Percentiles rank a stretch among this genome's conserved stretches.
phyloP scores from a whole-genome alignment of 2,888 invertebrate genomes.

The Drosophila quinaria region DNA sequence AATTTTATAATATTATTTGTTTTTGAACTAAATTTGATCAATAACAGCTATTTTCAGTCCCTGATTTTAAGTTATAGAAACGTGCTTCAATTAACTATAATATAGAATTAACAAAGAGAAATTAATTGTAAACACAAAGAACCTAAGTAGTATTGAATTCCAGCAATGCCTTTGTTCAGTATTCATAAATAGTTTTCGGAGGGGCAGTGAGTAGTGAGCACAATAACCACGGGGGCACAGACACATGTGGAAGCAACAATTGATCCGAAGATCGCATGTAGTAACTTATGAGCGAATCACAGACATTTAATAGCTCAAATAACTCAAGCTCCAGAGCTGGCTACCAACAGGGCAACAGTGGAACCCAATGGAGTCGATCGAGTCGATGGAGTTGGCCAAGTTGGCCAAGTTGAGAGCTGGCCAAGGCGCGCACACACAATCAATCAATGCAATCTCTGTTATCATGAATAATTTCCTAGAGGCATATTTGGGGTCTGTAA shows the following conservation, averaged over 20 bases:
- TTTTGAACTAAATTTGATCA: too few species aligned
- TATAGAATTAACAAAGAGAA: too few species aligned
- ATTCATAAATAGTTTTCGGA: not conserved
- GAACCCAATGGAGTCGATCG: conserved; percentile 1
- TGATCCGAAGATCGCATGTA: conserved; percentile 56
- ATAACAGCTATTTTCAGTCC: too few species aligned
- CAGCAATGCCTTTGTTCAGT: not conserved
- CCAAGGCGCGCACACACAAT: conserved; percentile 54
- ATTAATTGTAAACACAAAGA: not conserved
- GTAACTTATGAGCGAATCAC: conserved; percentile 77
- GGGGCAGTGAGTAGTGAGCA: not conserved
- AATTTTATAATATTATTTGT: too few species aligned
- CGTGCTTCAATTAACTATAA: too few species aligned
- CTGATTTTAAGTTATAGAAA: too few species aligned
- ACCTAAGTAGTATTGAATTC: not conserved
- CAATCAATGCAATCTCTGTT: conserved; percentile 80
- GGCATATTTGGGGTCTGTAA: conserved; percentile 67
- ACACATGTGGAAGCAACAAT: conserved; percentile 62
- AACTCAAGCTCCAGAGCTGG: conserved; percentile 58
- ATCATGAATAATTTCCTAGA: conserved; percentile 80
- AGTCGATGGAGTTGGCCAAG: too few species aligned
- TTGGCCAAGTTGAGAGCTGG: conserved; percentile 5
- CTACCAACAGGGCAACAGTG: conserved; percentile 29
- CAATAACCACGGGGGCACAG: conserved; percentile 25
- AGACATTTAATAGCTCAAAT: conserved; percentile 75